Evolutionary conservation across 2,113 vertebrate species (phyloP).

Genomic region (Aptenodytes forsteri): DNA sequence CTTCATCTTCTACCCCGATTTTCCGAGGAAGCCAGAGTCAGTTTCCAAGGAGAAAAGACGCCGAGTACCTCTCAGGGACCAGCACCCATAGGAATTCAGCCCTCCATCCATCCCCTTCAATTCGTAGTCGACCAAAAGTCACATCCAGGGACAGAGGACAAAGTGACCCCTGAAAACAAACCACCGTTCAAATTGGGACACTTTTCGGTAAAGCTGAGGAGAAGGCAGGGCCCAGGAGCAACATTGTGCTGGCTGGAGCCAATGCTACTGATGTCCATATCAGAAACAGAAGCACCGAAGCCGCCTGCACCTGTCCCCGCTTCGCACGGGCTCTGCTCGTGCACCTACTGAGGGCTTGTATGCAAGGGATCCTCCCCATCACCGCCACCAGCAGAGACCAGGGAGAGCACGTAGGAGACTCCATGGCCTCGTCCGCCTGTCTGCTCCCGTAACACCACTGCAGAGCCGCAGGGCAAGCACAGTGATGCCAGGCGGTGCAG

Average conservation of each 20-base stretch:
- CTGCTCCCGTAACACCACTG: neutral
- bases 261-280: rapidly evolving
- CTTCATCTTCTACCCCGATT: neutral
- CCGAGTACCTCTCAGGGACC: neutral
- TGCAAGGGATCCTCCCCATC: neutral
- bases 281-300: neutral
- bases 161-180: neutral
- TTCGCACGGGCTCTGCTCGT: neutral
- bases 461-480: rapidly evolving
- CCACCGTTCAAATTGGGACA: neutral
- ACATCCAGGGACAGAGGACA: neutral
- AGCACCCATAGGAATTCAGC: neutral
- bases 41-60: neutral
- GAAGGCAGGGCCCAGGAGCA: neutral
- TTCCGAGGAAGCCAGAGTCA: neutral
- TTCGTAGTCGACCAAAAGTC: neutral
- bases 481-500: rapidly evolving
- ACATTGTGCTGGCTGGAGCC: neutral
- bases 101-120: neutral
- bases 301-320: rapidly evolving
- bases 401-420: neutral
- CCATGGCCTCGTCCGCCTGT: rapidly evolving
- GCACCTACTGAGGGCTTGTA: neutral
- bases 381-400: neutral
- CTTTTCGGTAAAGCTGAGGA: neutral